These are phyloP conservation scores for Molanna angustata DNA, from an alignment of 2,888 invertebrate species.

Conservation along the genomic window DNA sequence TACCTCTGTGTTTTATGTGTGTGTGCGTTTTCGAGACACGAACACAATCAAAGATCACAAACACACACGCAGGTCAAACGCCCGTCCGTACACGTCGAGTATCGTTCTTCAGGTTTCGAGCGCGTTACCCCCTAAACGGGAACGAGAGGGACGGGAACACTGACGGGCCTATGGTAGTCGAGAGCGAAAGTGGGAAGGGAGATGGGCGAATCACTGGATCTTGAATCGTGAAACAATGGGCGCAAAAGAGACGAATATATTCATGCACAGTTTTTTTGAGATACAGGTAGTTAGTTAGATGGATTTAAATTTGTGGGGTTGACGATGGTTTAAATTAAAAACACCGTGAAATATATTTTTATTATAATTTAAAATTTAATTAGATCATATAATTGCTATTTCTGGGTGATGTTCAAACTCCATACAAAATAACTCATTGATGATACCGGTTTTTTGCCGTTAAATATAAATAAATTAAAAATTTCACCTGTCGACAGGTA, in stretches of 20 bases:
- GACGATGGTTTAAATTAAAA: too few relatives aligned
- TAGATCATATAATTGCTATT: too few relatives aligned
- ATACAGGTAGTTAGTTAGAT: slow-evolving; percentile 1
- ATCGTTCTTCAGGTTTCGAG: slow-evolving; percentile 20
- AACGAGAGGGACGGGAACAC: slow-evolving; percentile 16
- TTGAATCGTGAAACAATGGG: neutral
- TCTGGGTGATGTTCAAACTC: too few relatives aligned
- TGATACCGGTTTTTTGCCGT: too few relatives aligned
- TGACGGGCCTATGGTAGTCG: slow-evolving; percentile 12
- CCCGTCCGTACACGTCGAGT: slow-evolving; percentile 12
- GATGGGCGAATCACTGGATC: too few relatives aligned
- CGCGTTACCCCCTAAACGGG: slow-evolving; percentile 18
- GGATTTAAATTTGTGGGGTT: slow-evolving; percentile 3
- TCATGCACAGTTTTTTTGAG: neutral
- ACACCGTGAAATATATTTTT: too few relatives aligned
- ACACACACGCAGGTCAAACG: neutral
- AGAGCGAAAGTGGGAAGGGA: slow-evolving; percentile 18
- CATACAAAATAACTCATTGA: too few relatives aligned
- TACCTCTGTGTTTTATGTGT: slow-evolving; percentile 14
- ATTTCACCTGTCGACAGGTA: too few relatives aligned
- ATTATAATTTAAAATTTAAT: too few relatives aligned
- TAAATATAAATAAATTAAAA: too few relatives aligned
- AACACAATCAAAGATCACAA: slow-evolving; percentile 2
- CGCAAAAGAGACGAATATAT: neutral
- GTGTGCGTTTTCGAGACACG: slow-evolving; percentile 1